Evolutionary conservation across 1,140 invertebrate species (phyloP), one percentile per base, ranked within the genome.

Genomic region (Cyrtorhinus lividipennis): DNA sequence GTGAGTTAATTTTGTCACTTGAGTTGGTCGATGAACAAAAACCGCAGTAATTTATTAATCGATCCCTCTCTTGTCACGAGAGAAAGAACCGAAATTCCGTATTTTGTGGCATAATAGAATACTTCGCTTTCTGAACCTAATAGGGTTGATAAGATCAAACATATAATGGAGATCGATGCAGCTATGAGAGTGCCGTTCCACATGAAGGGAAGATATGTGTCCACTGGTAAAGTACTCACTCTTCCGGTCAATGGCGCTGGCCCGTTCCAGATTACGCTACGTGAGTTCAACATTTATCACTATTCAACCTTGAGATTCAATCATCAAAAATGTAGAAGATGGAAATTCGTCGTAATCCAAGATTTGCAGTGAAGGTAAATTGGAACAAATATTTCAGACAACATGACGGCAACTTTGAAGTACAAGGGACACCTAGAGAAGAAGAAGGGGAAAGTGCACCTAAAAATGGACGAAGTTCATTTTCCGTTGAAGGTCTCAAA

Each of bases 221-320:
- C 46, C 2, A 18, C 24, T 13, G 60, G 60, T 20, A 62, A 26
- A 53, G 44, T 62, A 5, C 60, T 62, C 20, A 24, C 46, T 20
- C 13, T 62, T 30, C 60, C 60, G 3, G 30, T 62, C 12, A 53
- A 30, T n/a, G 60, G 60, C 2, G 46, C 27, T 26, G 60, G 60
- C 10, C 38, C 44, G 1, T 62, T 46, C 44, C 22, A 46, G 15
- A 62, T 62, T 25, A 62, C 30, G 22, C 24, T 62, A 24, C 13
- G 60, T 62, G 48, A 62, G 30, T 61, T 61, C 20, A 18, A 8
- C 26, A 45, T 27, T 45, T 60, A 24, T 30, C 24, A 24, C n/a
- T 3, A 58, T 2, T 26, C 25, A 26, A 18, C n/a, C n/a, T 58
- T 2, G 22, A 24, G n/a, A n/a, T 10, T 58, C 15, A 58, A 23